Evolutionary conservation across 2,797 vertebrate genomes (phyloP).

Genomic region (Gymnocypris eckloni): DNA sequence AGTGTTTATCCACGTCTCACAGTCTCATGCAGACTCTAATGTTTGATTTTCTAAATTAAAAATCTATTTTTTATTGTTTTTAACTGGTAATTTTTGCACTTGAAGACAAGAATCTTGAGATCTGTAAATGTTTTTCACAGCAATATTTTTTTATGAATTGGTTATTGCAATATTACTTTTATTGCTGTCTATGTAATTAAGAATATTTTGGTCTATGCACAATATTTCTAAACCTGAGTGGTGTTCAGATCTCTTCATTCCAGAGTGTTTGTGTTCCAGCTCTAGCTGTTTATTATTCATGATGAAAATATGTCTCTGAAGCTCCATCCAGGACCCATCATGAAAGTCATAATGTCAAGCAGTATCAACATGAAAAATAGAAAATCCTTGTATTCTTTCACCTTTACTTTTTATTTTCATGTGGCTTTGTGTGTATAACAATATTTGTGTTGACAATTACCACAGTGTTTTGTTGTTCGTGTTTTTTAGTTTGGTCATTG

Average conservation of each 20-base stretch:
- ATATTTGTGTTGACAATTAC: neutral
- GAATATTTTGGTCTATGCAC: neutral
- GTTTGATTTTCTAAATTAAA: slow-evolving; percentile 28
- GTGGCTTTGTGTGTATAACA: neutral
- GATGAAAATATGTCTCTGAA: neutral
- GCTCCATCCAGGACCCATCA: neutral
- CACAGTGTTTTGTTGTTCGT: neutral
- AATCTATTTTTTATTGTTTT: neutral
- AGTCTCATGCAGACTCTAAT: slow-evolving; percentile 8
- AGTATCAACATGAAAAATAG: neutral
- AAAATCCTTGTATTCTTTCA: neutral
- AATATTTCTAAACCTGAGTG: neutral
- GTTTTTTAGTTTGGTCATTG: slow-evolving; percentile 36
- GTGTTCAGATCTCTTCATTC: slow-evolving; percentile 3
- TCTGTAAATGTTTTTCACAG: slow-evolving; percentile 16
- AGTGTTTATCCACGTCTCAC: neutral
- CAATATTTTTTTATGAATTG: slow-evolving; percentile 16
- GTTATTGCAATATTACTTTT: neutral
- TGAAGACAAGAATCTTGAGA: neutral
- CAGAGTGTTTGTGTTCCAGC: neutral
- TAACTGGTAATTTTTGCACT: neutral
- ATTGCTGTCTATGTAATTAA: neutral
- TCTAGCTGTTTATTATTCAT: neutral
- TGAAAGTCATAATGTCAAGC: neutral
- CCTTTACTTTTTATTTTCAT: neutral